Evolutionary conservation across 2,797 vertebrate species (phyloP), one percentile per base, ranked within the genome.

Genomic region (Synanceia verrucosa): DNA sequence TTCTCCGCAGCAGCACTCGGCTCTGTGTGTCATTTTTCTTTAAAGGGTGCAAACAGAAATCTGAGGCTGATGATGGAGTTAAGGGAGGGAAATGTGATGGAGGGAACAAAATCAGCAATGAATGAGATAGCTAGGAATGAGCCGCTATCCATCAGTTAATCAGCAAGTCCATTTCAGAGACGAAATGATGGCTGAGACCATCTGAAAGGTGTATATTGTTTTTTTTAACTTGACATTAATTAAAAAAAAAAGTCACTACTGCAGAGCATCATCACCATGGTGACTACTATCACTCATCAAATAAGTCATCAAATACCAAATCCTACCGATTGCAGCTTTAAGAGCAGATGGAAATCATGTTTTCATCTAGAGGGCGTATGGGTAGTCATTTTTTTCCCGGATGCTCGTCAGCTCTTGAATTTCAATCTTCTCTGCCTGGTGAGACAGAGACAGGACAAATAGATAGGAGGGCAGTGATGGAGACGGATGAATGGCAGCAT

Each of bases 351-450:
- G 37, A 31, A 67, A 39, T 61, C 2, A 55, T 67, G 46, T 70
- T 81, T 72, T 76, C 50, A 65, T 76, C 31, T 12, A 43, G 12
- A 56, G 51, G 65, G 62, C 48, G 23, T 72, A 65, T 26, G 4
- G 9, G 44, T 39, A 9, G 12, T 34, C 0, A 12, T 46, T 65
- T 16, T 36, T 47, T 43, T 48, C 16, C 6, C 7, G 21, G 23
- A 48, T 73, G 55, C 67, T 75, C 61, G 39, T 63, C 56, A 61
- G 68, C 65, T 79, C n/a, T 51, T 36, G 24, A 28, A 33, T 70
- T 41, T 70, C n/a, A 57, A 37, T 62, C 36, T 31, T 33, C 10
- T 3, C 12, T 4, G 44, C 5, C 8, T 48, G 55, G 43, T 61
- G 29, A 60, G 43, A 55, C 19, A 10, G 5, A 12, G 47, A 44